Evolutionary conservation across 2,888 invertebrate genomes (phyloP), one percentile per base, ranked within the genome.

Genomic region (Chymomyza amoena): DNA sequence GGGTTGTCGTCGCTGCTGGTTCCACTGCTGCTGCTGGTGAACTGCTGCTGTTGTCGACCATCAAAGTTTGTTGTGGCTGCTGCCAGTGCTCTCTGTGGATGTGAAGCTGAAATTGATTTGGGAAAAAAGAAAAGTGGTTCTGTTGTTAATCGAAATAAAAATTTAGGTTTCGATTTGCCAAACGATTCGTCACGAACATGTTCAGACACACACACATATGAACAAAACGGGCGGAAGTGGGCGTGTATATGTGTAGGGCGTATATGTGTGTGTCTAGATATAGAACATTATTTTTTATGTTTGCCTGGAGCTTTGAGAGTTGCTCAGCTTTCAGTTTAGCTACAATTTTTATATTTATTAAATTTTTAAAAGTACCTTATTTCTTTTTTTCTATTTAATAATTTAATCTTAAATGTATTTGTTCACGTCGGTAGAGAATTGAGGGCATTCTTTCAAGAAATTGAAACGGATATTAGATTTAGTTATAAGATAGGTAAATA

Each of bases 51-150:
- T 60, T 66, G 64, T 62, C 67, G 76, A 64, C 78, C 80, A 74
- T 83, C 87, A 69, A 81, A 80, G 57, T 72, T 81, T 76, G 64
- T 69, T 15, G 79, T 76, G 57, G 78, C 77, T n/a, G n/a, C n/a
- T 32, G 71, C 72, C 68, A 69, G 77, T 62, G 77, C 73, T 59
- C 73, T 79, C 57, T 80, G 86, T 69, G 78, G 74, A 66, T 84
- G 83, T 13, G 85, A 77, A 64, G 83, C 84, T 84, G 79, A 76
- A 87, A 84, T 81, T 81, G 87, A 87, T 84, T 80, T 84, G 78
- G 68, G 74, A 64, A 75, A 63, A 73, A 71, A 57, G 57, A 66
- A 79, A 78, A 83, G 68, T 82, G 73, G 70, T 72, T 75, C 77
- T 84, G 73, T 59, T 84, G 87, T 83, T 83, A 83, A 83, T 83